phyloP scores from a whole-genome alignment of 2,113 vertebrate species.

The Noctilio leporinus region DNA sequence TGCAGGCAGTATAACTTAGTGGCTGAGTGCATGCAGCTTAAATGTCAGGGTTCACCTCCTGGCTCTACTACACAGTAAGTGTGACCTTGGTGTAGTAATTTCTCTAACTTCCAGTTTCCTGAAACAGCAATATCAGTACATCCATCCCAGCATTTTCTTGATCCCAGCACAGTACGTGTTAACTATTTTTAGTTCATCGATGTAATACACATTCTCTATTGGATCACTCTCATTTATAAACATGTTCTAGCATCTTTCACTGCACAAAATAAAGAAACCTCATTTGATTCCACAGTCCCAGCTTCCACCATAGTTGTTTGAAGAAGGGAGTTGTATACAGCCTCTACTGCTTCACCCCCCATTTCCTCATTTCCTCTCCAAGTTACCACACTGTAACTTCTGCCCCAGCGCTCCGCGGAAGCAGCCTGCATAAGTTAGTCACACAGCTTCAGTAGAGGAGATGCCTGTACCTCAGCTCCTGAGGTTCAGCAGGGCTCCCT shows the following conservation, averaged over 20 bases:
- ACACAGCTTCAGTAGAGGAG: neutral
- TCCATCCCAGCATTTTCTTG: neutral
- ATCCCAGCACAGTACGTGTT: neutral
- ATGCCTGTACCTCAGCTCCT: neutral
- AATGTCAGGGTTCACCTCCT: neutral
- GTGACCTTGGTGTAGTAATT: neutral
- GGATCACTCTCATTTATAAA: neutral
- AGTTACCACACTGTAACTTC: neutral
- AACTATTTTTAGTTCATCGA: neutral
- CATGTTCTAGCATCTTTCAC: neutral
- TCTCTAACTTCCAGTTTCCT: neutral
- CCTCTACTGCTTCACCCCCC: neutral
- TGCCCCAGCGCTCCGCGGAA: neutral
- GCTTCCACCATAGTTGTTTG: neutral
- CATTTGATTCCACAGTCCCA: neutral
- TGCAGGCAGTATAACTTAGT: neutral
- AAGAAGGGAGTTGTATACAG: neutral
- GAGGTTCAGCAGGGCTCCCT: neutral
- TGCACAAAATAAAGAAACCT: neutral
- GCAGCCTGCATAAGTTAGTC: neutral
- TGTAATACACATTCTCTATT: neutral
- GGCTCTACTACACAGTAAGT: neutral
- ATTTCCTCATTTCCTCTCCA: neutral
- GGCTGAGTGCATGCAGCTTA: neutral
- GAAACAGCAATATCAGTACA: neutral